Conservation (phyloP, 1,140 invertebrate species). For the Limonius californicus region DNA sequence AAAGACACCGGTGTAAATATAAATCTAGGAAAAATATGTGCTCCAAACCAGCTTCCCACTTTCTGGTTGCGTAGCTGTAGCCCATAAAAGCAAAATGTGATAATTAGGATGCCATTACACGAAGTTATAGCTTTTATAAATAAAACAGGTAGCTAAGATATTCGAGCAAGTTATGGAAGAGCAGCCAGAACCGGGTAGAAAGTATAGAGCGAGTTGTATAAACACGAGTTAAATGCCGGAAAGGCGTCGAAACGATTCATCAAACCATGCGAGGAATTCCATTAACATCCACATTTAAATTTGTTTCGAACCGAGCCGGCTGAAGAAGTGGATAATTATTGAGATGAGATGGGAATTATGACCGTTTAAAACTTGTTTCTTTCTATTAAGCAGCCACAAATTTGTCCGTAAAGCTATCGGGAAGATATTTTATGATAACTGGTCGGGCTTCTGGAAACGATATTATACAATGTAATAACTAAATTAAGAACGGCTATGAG, state of each 20-base stretch:
- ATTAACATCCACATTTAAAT: conserved; percentile 4
- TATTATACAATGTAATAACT: conserved; percentile 28
- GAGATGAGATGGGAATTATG: neutral
- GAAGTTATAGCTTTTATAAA: conserved; percentile 9
- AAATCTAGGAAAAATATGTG: neutral
- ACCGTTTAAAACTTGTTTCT: conserved; percentile 5
- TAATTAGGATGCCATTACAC: conserved; percentile 14
- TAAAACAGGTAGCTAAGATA: conserved; percentile 7
- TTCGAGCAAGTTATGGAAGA: neutral
- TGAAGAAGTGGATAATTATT: conserved; percentile 8
- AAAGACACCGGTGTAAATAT: neutral
- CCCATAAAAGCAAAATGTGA: conserved; percentile 7
- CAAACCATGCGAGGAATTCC: conserved; percentile 10
- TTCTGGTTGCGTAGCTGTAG: neutral
- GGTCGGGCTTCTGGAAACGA: conserved; percentile 22
- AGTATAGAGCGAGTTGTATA: neutral
- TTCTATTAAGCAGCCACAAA: conserved; percentile 3
- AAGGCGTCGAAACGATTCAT: conserved; percentile 3
- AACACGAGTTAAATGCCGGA: neutral
- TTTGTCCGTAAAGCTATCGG: conserved; percentile 14
- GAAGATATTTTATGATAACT: conserved; percentile 14
- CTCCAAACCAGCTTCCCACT: neutral
- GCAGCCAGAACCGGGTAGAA: neutral
- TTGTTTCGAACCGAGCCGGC: neutral
- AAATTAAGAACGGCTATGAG: conserved; percentile 27